Base-by-base conservation (phyloP, 2,113 vertebrate species). In the Trochalopteron elliotii region DNA sequence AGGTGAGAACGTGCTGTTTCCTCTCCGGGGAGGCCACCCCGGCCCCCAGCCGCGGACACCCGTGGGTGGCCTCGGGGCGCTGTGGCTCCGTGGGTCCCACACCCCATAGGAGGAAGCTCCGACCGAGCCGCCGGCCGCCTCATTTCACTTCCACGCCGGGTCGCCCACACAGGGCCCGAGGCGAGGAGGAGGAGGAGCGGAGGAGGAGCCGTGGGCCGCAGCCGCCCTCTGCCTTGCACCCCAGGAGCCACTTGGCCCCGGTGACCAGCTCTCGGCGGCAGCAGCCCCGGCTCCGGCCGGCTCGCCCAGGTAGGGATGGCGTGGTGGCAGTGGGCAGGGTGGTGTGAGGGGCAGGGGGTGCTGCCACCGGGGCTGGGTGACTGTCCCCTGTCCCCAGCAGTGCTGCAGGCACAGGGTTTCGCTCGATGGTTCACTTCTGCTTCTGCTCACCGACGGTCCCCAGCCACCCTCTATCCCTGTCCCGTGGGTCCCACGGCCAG, bases 151-250 rank as follows among this genome's bases (percentile, higher is more conserved):
- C 96, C 93, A 92, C 39, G 53, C 86, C 4, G n/a, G 59, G 80
- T 95, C 89, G 25, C 89, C 92, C 95, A 94, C 92, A 7, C 90
- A 85, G 82, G 67, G 87, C 94, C 88, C 30, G 10, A 44, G 90
- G 94, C 69, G 8, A 92, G 67, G 82, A 92, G 70, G 87, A 90
- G 90, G 93, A 93, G 90, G 91, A 94, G 94, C 49, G 12, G 88
- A 96, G 95, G 96, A 96, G 96, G 96, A 94, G 93, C 91, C 1
- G 87, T 89, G 90, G 95, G 95, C 94, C 27, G 78, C 88, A 85
- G 92, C 91, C 64, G 5, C 47, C 81, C 71, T 93, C 86, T 67
- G 75, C 3, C 60, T 85, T 68, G 89, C 86, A 86, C 90, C 95
- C 92, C 89, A 70, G 87, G 92, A 97, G 92, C 94, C 94, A 96